These are phyloP conservation scores for Resseliella maxima DNA, from an alignment of 2,888 invertebrate species.

Conservation along the genomic window DNA sequence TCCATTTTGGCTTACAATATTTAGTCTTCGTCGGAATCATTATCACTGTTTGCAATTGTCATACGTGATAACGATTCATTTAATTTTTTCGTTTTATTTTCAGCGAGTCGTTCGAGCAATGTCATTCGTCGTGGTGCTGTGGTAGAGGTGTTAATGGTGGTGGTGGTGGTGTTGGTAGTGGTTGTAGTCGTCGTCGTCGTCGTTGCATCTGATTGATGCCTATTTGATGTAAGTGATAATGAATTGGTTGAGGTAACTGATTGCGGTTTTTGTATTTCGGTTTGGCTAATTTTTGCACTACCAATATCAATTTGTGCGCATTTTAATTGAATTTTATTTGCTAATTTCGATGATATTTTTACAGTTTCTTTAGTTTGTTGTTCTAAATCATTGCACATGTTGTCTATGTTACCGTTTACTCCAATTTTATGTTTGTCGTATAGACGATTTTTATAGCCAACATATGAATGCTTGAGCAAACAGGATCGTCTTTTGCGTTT, in stretches of 20 bases:
- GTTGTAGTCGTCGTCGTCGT: no score
- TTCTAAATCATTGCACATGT: neutral
- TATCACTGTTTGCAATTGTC: conserved; percentile 35
- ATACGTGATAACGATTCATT: conserved; percentile 56
- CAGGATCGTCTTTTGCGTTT: conserved; percentile 38
- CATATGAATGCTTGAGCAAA: neutral
- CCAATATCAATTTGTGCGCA: conserved; percentile 38
- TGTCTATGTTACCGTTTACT: conserved; percentile 7
- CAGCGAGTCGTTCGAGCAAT: conserved; percentile 61
- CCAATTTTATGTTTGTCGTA: neutral
- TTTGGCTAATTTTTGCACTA: neutral
- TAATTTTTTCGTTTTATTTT: conserved; percentile 61
- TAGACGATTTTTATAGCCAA: neutral
- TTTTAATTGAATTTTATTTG: conserved; percentile 20
- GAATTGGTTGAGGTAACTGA: neutral
- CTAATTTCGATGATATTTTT: conserved; percentile 7
- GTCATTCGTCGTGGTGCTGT: conserved; percentile 61
- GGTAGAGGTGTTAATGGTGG: no score
- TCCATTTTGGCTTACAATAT: no score
- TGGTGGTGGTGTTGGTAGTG: no score
- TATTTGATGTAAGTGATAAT: conserved; percentile 57
- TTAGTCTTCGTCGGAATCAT: conserved; percentile 33
- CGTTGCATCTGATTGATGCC: conserved; percentile 59
- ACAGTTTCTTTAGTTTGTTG: neutral
- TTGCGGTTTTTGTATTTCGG: neutral